Evolutionary conservation across 2,113 vertebrate species (phyloP), one percentile per base, ranked within the genome.

Genomic region (Platycercus adscitus): DNA sequence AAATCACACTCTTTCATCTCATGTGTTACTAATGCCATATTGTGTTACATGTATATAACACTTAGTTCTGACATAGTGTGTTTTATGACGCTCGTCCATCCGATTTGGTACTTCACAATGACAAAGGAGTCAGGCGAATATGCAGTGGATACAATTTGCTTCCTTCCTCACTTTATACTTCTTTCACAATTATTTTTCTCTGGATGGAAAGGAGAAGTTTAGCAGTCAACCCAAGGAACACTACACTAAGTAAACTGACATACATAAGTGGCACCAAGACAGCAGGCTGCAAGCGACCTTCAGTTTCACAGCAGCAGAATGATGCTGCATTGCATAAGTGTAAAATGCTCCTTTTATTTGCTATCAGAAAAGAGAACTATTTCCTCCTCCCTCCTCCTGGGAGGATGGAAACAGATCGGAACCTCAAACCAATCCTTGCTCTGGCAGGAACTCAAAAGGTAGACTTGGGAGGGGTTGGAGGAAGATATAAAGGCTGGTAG

Each of bases 371-470:
- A 81, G 55, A 72, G 56, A 91, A 81, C 4, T 55, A 23, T 61
- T 89, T 75, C 84, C 53, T 96, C 81, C 65, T 93, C 81, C 96
- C 94, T 89, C 82, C 91, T 95, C 55, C 91, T 76, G 70, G 76
- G 86, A 86, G 72, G 16, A 94, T 43, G 79, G 76, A 94, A 96
- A 86, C 58, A 71, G 91, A 86, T 60, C n/a, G 75, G 85, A 90
- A 72, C 82, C 93, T 82, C 91, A 95, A 93, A 91, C 95, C 95
- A 97, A 97, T 96, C 96, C 93, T 95, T 89, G 95, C 92, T 79
- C 39, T 88, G 81, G 89, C 65, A 91, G 92, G 82, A 91, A 66
- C 58, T 96, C 86, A 68, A 86, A 86, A 90, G 94, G 96, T 97
- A 91, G 91, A 64, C 55, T 88, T 94, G 96, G 96, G 96, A 95